Base-by-base conservation (phyloP, 2,888 invertebrate genomes). In the Ctenicera cuprea region DNA sequence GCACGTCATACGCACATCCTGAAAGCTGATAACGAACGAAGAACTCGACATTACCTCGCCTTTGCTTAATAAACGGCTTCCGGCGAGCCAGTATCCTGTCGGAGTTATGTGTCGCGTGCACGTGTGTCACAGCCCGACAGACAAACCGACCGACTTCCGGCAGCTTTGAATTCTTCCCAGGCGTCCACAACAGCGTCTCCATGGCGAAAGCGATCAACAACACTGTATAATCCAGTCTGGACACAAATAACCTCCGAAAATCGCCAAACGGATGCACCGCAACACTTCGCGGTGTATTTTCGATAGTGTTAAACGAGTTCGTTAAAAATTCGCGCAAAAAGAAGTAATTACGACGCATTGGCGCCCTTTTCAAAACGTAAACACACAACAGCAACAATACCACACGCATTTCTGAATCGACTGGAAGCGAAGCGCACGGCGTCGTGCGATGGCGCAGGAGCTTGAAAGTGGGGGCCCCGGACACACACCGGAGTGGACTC, bases 31-130 rank as follows among this genome's bases (percentile, higher is more conserved):
- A 73, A 48, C 63, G 52, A 71, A 65, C 52, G 63, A 71, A 68
- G 59, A 74, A 68, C 64, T 74, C 57, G 43, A 74, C 64, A 57
- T 80, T 78, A 80, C 80, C 80, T 79, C 79, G 80, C 76, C 79
- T 77, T 79, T 75, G 77, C 77, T 80, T 82, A 83, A 83, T 81
- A 82, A 82, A 82, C 79, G 79, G 80, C 79, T 84, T 84, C 83
- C 83, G 83, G 82, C 81, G 79, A 76, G 77, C 75, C 77, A 79
- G 82, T 82, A 84, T 84, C 84, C 83, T 83, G 83, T 83, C 76
- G 78, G 78, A 80, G 81, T 82, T 80, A 80, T 81, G 78, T 81
- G 82, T 81, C 78, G 79, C 79, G 77, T 79, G 78, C 83, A 83
- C 83, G 83, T 83, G 84, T 83, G 81, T 66, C 76, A 69, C 79